These are phyloP conservation scores for Volucella inanis DNA, from an alignment of 2,888 invertebrate species.

Conservation along the genomic window DNA sequence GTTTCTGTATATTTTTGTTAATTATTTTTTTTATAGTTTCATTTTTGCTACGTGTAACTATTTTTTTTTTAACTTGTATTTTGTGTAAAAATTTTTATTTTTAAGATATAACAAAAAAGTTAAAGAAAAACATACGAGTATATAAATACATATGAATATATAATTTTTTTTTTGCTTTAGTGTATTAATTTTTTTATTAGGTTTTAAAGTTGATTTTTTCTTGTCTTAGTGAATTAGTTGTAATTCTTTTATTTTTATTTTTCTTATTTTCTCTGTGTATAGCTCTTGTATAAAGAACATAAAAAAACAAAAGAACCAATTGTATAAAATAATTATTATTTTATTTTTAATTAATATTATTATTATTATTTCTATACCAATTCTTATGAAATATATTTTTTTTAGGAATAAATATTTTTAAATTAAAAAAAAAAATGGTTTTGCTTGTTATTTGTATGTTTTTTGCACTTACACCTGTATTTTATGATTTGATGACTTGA, in stretches of 20 bases:
- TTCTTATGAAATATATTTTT: constrained; percentile 65
- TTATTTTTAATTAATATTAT: constrained; percentile 71
- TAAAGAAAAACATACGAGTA: neutral
- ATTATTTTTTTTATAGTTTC: constrained; percentile 43
- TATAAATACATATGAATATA: too few species aligned
- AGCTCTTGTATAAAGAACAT: constrained; percentile 69
- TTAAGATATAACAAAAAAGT: constrained; percentile 16
- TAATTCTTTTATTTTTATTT: constrained; percentile 3
- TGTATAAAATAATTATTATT: constrained; percentile 71
- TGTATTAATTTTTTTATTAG: constrained; percentile 51
- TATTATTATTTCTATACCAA: constrained; percentile 73
- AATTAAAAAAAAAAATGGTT: constrained; percentile 60
- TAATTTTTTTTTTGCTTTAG: constrained; percentile 30
- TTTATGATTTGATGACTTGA: neutral
- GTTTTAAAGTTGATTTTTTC: constrained; percentile 45
- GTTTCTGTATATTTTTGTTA: constrained; percentile 71
- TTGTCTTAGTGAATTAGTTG: constrained; percentile 36
- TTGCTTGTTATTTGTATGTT: constrained; percentile 40
- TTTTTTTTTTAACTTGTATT: constrained; percentile 24
- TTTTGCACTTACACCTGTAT: neutral
- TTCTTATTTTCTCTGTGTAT: constrained; percentile 67
- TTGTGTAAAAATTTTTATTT: constrained; percentile 34
- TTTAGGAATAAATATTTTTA: constrained; percentile 75
- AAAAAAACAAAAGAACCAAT: constrained; percentile 33
- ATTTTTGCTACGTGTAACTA: constrained; percentile 50